Conservation (phyloP, 2,888 invertebrate species). For the Alitta virens region DNA sequence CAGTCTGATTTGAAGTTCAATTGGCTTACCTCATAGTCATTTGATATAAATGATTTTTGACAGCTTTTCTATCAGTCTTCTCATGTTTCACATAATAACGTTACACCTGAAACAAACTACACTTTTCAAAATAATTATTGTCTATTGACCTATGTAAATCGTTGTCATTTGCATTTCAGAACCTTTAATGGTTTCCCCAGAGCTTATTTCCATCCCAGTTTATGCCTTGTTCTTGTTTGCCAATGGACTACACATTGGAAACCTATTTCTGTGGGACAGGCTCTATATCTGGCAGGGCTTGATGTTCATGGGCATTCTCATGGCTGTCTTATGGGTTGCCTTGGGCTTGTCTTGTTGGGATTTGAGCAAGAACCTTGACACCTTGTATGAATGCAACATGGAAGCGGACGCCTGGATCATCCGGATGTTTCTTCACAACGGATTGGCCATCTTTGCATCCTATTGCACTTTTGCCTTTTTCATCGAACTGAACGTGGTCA, state of each 20-base stretch:
- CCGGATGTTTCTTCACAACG: conserved; percentile 43
- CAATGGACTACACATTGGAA: conserved; percentile 32
- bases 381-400: conserved; percentile 7
- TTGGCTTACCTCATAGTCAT: too few species aligned
- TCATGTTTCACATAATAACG: too few species aligned
- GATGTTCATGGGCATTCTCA: conserved; percentile 30
- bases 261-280: conserved; percentile 40
- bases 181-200: conserved; percentile 22
- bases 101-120: too few species aligned
- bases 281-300: conserved; percentile 31
- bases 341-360: conserved; percentile 31
- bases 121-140: too few species aligned
- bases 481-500: conserved; percentile 38
- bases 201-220: conserved; percentile 30
- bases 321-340: conserved; percentile 33
- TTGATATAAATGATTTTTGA: too few species aligned
- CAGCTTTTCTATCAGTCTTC: too few species aligned
- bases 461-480: conserved; percentile 43
- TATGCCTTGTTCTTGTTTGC: conserved; percentile 32
- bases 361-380: conserved; percentile 18
- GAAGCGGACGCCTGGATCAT: conserved; percentile 40
- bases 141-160: too few species aligned
- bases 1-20: too few species aligned
- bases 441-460: conserved; percentile 40
- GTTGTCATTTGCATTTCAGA: too few species aligned